Evolutionary conservation across 1,140 invertebrate genomes (phyloP).

Genomic region (Heliconius himera): DNA sequence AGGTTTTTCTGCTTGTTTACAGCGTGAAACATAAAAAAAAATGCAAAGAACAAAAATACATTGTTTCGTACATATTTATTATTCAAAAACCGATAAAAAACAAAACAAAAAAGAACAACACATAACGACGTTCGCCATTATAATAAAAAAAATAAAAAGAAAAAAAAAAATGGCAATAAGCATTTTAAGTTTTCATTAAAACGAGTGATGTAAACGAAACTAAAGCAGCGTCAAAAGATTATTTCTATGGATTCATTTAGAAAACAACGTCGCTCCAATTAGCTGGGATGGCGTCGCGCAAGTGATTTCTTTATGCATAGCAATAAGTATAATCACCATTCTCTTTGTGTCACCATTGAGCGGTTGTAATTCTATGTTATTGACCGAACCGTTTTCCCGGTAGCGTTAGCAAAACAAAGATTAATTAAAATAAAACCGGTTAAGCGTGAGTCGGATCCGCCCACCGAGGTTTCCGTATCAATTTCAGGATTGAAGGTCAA

Average conservation of each 20-base stretch:
- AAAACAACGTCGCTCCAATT: slow-evolving; percentile 34
- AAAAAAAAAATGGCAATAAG: neutral
- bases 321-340: slow-evolving; percentile 39
- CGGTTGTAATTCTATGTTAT: slow-evolving; percentile 36
- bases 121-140: neutral
- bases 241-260: slow-evolving; percentile 30
- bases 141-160: neutral
- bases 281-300: slow-evolving; percentile 38
- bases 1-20: too few relatives aligned
- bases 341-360: slow-evolving; percentile 27
- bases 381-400: slow-evolving; percentile 26
- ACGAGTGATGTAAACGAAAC: slow-evolving; percentile 9
- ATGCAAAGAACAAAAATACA: neutral
- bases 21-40: neutral
- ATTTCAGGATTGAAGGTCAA: too few relatives aligned
- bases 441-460: too few relatives aligned
- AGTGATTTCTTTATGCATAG: slow-evolving; percentile 35
- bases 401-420: slow-evolving; percentile 28
- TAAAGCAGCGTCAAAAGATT: slow-evolving; percentile 19
- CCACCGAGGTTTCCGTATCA: too few relatives aligned
- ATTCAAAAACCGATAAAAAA: neutral
- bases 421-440: slow-evolving; percentile 9
- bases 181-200: slow-evolving; percentile 15
- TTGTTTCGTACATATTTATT: neutral
- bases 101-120: neutral